Conservation (phyloP, 2,113 vertebrate species). For the Acrocephalus arundinaceus region DNA sequence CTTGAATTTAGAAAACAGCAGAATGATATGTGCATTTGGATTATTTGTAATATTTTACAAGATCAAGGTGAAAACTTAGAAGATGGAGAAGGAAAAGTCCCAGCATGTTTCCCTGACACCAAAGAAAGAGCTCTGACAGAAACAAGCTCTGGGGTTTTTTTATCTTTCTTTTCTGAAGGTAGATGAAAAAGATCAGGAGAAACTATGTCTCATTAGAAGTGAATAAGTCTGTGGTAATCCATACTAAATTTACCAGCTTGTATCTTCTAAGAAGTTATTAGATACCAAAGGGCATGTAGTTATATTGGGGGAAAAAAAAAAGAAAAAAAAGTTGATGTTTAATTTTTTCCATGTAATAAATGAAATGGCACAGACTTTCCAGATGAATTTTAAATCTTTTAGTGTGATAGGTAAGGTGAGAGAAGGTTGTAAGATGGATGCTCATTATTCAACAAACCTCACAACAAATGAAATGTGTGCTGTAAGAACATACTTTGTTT, state of each 20-base stretch:
- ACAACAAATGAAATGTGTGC: conserved; percentile 67
- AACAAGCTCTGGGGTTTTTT: conserved; percentile 50
- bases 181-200: conserved; percentile 72
- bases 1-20: conserved; percentile 50
- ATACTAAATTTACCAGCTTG: conserved; percentile 48
- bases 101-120: conserved; percentile 61
- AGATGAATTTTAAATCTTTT: conserved; percentile 61
- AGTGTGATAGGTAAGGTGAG: conserved; percentile 60
- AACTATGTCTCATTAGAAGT: conserved; percentile 69
- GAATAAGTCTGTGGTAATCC: conserved; percentile 62
- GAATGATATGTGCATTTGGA: conserved; percentile 39
- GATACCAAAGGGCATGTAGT: conserved; percentile 14
- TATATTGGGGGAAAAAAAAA: not conserved
- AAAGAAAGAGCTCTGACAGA: conserved; percentile 65
- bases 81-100: conserved; percentile 36
- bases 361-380: conserved; percentile 39
- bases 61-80: conserved; percentile 64
- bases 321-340: conserved; percentile 1
- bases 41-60: conserved; percentile 70
- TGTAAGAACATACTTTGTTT: conserved; percentile 66
- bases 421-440: conserved; percentile 61
- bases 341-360: conserved; percentile 47
- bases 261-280: conserved; percentile 53
- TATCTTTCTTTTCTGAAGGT: conserved; percentile 68
- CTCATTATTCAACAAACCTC: conserved; percentile 75